Percentiles rank a stretch among this genome's conserved stretches.
phyloP scores from a whole-genome alignment of 1,140 invertebrate genomes.

The Drosophila busckii region DNA sequence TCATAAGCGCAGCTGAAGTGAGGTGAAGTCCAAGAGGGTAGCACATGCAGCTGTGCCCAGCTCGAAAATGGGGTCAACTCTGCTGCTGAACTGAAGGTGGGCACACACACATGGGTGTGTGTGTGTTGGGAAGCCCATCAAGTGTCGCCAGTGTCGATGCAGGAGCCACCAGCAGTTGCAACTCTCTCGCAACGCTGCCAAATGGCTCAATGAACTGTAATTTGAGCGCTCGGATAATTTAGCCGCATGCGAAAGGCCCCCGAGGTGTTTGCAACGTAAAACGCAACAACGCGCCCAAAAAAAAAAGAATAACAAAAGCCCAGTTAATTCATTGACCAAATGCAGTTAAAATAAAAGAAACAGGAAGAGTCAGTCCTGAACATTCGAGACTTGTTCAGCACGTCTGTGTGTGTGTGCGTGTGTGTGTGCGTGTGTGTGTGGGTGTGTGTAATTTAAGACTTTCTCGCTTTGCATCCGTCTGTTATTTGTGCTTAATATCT shows the following conservation, averaged over 20 bases:
- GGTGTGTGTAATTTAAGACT: slow-evolving; percentile 72
- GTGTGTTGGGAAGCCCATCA: slow-evolving; percentile 44
- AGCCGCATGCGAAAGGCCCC: slow-evolving; percentile 32
- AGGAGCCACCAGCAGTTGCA: slow-evolving; percentile 2
- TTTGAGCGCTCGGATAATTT: slow-evolving; percentile 61
- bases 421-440: slow-evolving; percentile 23
- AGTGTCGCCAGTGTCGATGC: slow-evolving; percentile 32
- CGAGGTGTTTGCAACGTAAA: slow-evolving; percentile 46
- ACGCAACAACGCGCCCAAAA: slow-evolving; percentile 42
- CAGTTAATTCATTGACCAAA: slow-evolving; percentile 49
- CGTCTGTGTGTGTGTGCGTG: neutral
- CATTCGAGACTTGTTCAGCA: slow-evolving; percentile 6
- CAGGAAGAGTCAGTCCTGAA: slow-evolving; percentile 15
- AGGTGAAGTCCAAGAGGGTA: too few relatives aligned
- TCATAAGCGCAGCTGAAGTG: too few relatives aligned
- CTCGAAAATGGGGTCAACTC: slow-evolving; percentile 30
- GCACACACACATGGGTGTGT: slow-evolving; percentile 16
- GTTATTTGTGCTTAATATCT: slow-evolving; percentile 4
- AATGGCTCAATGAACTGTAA: slow-evolving; percentile 76
- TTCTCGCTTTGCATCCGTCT: slow-evolving; percentile 46
- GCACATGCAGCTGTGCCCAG: slow-evolving; percentile 25
- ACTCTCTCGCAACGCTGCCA: slow-evolving; percentile 39
- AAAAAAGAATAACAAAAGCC: too few relatives aligned
- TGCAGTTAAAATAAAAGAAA: slow-evolving; percentile 23
- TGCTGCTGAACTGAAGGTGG: too few relatives aligned